Conservation (phyloP, 2,113 vertebrate genomes). For the Cebus imitator region DNA sequence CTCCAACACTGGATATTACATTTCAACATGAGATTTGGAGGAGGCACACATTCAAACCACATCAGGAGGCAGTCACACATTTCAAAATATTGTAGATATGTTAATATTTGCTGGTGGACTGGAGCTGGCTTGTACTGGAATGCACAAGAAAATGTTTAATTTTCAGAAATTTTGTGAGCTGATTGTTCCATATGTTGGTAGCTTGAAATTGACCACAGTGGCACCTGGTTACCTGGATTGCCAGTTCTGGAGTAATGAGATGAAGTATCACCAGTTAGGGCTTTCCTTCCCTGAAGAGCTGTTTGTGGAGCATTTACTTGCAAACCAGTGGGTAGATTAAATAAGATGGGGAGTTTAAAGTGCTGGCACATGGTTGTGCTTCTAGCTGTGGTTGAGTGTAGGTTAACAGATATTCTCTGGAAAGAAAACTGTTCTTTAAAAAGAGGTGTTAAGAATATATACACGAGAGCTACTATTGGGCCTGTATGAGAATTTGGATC, state of each 20-base stretch:
- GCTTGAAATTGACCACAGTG: neutral
- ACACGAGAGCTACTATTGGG: neutral
- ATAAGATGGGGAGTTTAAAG: neutral
- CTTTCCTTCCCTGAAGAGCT: neutral
- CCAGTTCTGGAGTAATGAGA: neutral
- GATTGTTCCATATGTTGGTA: neutral
- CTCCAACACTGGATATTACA: too few relatives aligned
- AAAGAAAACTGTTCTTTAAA: slow-evolving; percentile 63
- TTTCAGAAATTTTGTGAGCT: neutral
- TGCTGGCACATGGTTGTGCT: neutral
- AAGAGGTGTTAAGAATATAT: neutral
- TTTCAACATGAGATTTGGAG: too few relatives aligned
- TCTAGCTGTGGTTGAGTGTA: neutral
- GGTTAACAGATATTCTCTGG: slow-evolving; percentile 39
- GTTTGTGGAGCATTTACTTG: neutral
- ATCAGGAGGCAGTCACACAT: neutral
- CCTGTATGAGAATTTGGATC: neutral
- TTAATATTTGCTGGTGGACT: neutral
- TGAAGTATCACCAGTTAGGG: neutral
- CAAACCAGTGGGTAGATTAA: neutral
- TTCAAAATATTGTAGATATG: neutral
- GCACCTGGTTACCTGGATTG: neutral
- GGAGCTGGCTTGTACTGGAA: neutral
- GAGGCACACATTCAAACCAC: too few relatives aligned
- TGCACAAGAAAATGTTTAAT: neutral